These are phyloP conservation scores for Jordanella pulchra DNA, from an alignment of 2,797 vertebrate genomes.

Conservation along the genomic window DNA sequence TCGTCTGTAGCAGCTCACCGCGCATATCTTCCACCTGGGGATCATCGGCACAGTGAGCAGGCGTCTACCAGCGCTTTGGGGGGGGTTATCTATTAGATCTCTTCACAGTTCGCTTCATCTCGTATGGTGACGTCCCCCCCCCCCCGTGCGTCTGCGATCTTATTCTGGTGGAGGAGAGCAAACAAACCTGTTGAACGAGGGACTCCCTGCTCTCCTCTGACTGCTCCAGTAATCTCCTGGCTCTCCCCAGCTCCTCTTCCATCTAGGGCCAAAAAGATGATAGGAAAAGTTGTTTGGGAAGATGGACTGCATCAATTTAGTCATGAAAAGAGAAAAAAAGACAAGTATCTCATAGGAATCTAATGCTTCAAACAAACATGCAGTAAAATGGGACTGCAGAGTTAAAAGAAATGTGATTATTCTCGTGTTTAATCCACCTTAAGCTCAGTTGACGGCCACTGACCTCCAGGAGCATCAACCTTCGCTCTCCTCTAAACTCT, in stretches of 20 bases:
- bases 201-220: constrained; percentile 86
- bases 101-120: constrained; percentile 22
- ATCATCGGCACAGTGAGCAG: constrained; percentile 1
- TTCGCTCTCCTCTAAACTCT: no score
- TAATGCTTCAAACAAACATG: no score
- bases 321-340: neutral
- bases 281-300: neutral
- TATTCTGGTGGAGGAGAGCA: constrained; percentile 16
- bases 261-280: constrained; percentile 70
- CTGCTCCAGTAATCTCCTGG: constrained; percentile 81
- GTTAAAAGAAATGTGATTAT: no score
- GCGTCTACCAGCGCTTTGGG: constrained; percentile 1
- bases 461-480: no score
- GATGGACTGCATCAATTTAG: neutral
- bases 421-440: no score
- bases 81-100: constrained; percentile 7
- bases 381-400: neutral
- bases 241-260: constrained; percentile 85
- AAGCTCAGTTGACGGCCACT: no score
- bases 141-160: constrained; percentile 12
- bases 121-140: constrained; percentile 3
- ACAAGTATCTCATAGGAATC: neutral
- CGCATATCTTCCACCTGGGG: constrained; percentile 88
- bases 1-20: constrained; percentile 83
- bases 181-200: constrained; percentile 87